Evolutionary conservation across 1,140 invertebrate species (phyloP), one percentile per base, ranked within the genome.

Genomic region (Hyles vespertilio): DNA sequence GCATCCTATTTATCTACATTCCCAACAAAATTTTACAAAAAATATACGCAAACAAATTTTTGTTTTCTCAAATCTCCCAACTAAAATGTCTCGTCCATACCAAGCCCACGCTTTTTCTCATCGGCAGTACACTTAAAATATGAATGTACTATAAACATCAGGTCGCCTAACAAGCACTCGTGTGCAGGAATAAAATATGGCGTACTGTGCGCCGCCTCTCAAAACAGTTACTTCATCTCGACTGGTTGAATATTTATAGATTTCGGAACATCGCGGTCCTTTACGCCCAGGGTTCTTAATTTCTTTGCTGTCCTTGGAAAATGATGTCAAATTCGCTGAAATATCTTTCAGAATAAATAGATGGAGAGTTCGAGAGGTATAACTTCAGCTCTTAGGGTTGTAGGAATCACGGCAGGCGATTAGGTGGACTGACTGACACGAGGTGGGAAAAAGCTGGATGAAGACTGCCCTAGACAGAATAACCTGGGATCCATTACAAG

Each of bases 101-200:
- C 5, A 40, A 40, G 8, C 36, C 36, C 1, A 53, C 40, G 51
- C 36, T 9, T 11, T 53, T 5, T 40, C 33, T 1, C 51, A 40
- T 12, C 43, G 43, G 45, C 5, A 52, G 34, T 55, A 60, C 51
- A 44, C 55, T 50, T 53, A 52, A 57, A 61, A 61, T 61, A 54
- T 61, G 53, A 61, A 57, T 48, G 12, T 9, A 54, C 36, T 8
- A 51, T 55, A 58, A 63, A 58, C 56, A 56, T 58, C 56, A 61
- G 34, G 47, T 11, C 11, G 33, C 4, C 60, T 61, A 61, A 61
- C 60, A 63, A 63, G 52, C 48, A 60, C 52, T 33, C 32, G 44
- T 33, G 5, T 54, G 22, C 33, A 9, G 61, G 61, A 63, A 63
- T 63, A 63, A 63, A 63, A 63, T 63, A 63, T 58, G 50, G 50